These are phyloP conservation scores for Romanogobio albipinnatus DNA, from an alignment of 2,113 vertebrate species.

Conservation along the genomic window DNA sequence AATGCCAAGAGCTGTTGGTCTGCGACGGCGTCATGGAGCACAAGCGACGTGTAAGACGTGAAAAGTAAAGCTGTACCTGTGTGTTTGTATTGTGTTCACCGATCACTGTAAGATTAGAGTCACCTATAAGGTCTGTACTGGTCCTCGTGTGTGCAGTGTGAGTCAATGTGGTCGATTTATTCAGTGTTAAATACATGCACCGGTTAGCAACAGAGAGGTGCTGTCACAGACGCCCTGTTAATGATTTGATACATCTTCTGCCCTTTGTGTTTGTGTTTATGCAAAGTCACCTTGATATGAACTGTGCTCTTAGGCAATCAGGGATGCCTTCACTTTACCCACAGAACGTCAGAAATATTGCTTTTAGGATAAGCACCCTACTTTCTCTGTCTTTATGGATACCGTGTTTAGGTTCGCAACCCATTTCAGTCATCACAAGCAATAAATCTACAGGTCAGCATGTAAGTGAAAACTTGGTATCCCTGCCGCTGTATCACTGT, in stretches of 20 bases:
- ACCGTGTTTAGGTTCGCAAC: background rate
- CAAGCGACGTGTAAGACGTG: background rate
- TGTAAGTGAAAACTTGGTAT: conserved; percentile 37
- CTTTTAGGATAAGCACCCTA: background rate
- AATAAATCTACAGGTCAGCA: conserved; percentile 46
- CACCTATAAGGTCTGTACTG: conserved; percentile 41
- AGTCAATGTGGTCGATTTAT: conserved; percentile 49
- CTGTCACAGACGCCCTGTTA: conserved; percentile 35
- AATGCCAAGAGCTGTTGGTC: conserved; percentile 45
- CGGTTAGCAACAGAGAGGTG: conserved; percentile 55
- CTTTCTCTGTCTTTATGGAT: background rate
- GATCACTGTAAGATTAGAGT: conserved; percentile 61
- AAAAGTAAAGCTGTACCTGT: conserved; percentile 36
- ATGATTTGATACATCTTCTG: conserved; percentile 12
- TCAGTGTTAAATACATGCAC: conserved; percentile 58
- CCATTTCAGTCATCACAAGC: background rate
- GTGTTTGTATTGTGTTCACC: conserved; percentile 54
- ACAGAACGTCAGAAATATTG: background rate
- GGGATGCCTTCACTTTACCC: conserved; percentile 3
- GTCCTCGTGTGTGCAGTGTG: conserved; percentile 54
- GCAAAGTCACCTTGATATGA: conserved; percentile 33
- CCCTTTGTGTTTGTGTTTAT: conserved; percentile 30
- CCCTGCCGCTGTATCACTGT: conserved; percentile 37
- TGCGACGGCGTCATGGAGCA: conserved; percentile 30
- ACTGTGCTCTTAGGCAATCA: conserved; percentile 32